Conservation (phyloP, 2,888 invertebrate genomes). For the Philonicus albiceps region DNA sequence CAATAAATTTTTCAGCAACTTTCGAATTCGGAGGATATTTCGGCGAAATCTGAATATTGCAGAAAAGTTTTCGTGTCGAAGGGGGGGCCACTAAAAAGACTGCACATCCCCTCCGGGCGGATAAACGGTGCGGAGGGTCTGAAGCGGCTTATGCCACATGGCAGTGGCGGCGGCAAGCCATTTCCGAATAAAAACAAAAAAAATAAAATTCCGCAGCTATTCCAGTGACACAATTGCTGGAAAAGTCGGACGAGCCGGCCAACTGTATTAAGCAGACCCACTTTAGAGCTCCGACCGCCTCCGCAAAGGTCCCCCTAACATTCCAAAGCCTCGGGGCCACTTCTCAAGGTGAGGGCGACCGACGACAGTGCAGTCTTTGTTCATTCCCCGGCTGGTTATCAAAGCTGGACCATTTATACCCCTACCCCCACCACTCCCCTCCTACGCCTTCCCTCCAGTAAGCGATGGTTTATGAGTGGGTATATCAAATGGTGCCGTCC, state of each 20-base stretch:
- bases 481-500: not conserved
- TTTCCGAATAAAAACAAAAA: not conserved
- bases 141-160: not conserved
- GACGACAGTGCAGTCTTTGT: not conserved
- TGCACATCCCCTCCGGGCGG: not conserved
- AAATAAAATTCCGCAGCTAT: not conserved
- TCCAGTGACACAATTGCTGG: constrained; percentile 1
- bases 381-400: not conserved
- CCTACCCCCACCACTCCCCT: no score
- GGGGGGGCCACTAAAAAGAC: not conserved
- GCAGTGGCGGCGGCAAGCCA: not conserved
- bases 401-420: not conserved
- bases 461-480: not conserved
- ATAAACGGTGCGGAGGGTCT: not conserved
- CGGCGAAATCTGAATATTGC: not conserved
- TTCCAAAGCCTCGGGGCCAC: not conserved
- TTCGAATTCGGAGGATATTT: not conserved
- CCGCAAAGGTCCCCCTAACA: not conserved
- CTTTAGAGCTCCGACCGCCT: not conserved
- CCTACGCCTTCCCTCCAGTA: not conserved
- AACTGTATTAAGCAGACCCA: not conserved
- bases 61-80: not conserved
- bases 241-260: not conserved
- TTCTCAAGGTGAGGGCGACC: not conserved
- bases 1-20: not conserved